These are phyloP conservation scores for Emydoidea blandingii DNA, from an alignment of 2,797 vertebrate species.

Conservation along the genomic window DNA sequence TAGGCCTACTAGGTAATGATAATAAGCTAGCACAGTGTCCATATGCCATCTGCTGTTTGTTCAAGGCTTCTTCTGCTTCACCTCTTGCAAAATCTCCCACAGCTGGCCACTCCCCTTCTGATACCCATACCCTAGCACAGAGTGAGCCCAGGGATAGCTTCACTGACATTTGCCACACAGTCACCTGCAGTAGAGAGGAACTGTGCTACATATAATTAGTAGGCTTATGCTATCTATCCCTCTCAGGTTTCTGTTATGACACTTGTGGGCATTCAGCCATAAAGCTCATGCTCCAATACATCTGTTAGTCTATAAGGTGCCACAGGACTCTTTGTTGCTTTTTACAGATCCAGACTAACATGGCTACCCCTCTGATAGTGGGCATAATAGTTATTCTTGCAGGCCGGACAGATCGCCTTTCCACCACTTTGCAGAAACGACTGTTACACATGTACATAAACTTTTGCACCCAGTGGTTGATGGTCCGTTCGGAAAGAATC, in stretches of 20 bases:
- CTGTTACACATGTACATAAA: too few species aligned
- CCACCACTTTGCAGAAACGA: neutral
- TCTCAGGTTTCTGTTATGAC: neutral
- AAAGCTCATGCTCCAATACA: too few species aligned
- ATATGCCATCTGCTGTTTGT: slow-evolving; percentile 61
- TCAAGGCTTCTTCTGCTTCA: slow-evolving; percentile 3
- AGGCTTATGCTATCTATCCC: neutral
- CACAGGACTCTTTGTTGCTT: too few species aligned
- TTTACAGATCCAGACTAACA: too few species aligned
- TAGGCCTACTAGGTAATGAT: neutral
- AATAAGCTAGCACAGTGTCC: slow-evolving; percentile 23
- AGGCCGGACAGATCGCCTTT: neutral
- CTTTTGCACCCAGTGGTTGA: neutral
- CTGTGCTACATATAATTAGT: neutral
- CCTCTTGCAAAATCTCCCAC: neutral
- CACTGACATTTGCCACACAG: neutral
- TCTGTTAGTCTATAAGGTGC: too few species aligned
- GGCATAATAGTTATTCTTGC: neutral
- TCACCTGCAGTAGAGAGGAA: neutral
- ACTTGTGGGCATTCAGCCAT: neutral
- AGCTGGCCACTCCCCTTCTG: neutral
- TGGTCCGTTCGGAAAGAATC: neutral
- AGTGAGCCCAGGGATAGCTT: neutral
- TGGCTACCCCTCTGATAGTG: neutral
- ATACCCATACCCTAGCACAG: neutral